Conservation (phyloP, 2,888 invertebrate species). For the Orchesella flavescens region DNA sequence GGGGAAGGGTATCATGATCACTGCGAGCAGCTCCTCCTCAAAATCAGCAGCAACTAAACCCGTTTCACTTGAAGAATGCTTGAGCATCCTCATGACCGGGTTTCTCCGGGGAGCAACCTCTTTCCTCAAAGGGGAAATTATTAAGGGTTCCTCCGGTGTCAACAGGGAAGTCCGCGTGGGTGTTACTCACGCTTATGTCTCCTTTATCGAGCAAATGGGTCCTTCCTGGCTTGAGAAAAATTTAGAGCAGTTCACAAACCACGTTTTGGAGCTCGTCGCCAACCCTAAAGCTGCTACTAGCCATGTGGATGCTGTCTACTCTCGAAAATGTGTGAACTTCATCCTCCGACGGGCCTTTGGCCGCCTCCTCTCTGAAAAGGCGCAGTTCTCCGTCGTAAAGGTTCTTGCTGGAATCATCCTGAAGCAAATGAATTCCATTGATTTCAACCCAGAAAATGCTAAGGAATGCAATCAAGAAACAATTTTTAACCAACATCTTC, state of each 20-base stretch:
- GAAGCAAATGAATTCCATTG: conserved; percentile 96
- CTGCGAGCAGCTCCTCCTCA: neutral
- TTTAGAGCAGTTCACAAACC: conserved; percentile 87
- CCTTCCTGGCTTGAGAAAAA: conserved; percentile 96
- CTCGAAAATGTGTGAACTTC: conserved; percentile 96
- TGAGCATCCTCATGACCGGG: conserved; percentile 92
- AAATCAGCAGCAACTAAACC: conserved; percentile 76
- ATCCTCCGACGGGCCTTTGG: conserved; percentile 93
- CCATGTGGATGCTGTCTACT: conserved; percentile 98
- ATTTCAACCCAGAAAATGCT: conserved; percentile 92
- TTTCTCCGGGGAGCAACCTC: conserved; percentile 95
- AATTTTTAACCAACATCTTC: conserved; percentile 89
- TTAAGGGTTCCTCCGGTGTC: conserved; percentile 93
- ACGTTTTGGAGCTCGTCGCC: conserved; percentile 91
- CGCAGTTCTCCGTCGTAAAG: conserved; percentile 95
- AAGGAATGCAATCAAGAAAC: conserved; percentile 94
- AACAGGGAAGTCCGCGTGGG: conserved; percentile 97
- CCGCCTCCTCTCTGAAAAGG: conserved; percentile 96
- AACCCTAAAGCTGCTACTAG: conserved; percentile 96
- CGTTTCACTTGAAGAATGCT: conserved; percentile 90
- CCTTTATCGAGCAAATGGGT: conserved; percentile 94
- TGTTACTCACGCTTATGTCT: conserved; percentile 97
- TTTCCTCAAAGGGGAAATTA: conserved; percentile 95
- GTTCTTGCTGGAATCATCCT: conserved; percentile 93
- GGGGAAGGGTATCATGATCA: conserved; percentile 48